Conservation (phyloP, 2,888 invertebrate species). For the Electrophaes corylata region DNA sequence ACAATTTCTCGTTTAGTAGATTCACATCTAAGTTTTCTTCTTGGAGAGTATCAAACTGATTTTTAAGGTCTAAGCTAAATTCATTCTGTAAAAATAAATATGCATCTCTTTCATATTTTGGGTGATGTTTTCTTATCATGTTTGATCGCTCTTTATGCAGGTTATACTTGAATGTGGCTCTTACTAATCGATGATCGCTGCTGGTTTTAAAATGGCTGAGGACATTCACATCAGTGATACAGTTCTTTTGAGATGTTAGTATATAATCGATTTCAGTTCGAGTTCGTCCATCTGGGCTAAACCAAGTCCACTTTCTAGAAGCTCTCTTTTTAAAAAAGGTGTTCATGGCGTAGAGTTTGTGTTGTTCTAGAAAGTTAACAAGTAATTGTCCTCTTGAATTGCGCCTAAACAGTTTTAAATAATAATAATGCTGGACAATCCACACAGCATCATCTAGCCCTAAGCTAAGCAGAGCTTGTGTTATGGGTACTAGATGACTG, state of each 20-base stretch:
- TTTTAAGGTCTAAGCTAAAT: neutral
- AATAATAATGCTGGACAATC: too few relatives aligned
- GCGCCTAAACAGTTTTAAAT: too few relatives aligned
- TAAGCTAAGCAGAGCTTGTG: too few relatives aligned
- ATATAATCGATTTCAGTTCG: slow-evolving; percentile 5
- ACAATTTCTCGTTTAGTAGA: neutral
- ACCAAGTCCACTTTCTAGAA: slow-evolving; percentile 8
- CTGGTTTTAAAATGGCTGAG: slow-evolving; percentile 2
- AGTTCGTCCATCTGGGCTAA: neutral
- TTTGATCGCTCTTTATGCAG: slow-evolving; percentile 4
- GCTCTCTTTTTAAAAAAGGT: slow-evolving; percentile 2
- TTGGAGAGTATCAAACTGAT: too few relatives aligned
- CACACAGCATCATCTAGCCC: too few relatives aligned
- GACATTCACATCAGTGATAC: slow-evolving; percentile 1
- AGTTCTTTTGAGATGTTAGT: neutral
- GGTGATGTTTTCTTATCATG: slow-evolving; percentile 4
- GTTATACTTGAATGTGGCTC: slow-evolving; percentile 3
- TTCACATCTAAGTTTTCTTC: too few relatives aligned
- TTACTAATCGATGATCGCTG: slow-evolving; percentile 5
- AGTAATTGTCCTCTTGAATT: slow-evolving; percentile 1
- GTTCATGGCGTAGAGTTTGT: slow-evolving; percentile 1
- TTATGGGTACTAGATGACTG: too few relatives aligned
- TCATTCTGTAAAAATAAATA: neutral
- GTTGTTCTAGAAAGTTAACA: slow-evolving; percentile 1
- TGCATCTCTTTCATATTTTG: slow-evolving; percentile 2